Evolutionary conservation across 2,888 invertebrate species (phyloP), one percentile per base, ranked within the genome.

Genomic region (Ennomos fuscantarius): DNA sequence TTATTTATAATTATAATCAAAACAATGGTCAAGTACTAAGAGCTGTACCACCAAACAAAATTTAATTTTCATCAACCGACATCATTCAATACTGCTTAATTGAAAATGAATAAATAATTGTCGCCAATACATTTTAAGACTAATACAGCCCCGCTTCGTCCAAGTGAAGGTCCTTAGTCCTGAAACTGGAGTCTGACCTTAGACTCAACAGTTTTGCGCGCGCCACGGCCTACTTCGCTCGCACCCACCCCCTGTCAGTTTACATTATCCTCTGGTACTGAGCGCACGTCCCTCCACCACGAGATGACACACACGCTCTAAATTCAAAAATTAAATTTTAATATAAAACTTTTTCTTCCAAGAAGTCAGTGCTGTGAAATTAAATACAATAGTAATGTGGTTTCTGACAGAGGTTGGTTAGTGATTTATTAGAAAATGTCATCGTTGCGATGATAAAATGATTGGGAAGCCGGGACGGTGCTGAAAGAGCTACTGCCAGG

Each of bases 151-250:
- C 24, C 24, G 24, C 6, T 52, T 54, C 60, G 43, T 33, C 31
- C 24, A 37, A 48, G 24, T 31, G 8, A 8, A 37, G 41, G 33
- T 50, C 55, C 55, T 51, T 32, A 51, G 34, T 33, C 32, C 2
- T 61, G 24, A 32, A 24, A 24, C 24, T 24, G 24, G 40, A 52
- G 43, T 36, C 40, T 15, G 41, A 12, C 15, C n/a, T 8, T 35
- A 46, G 74, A 78, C 81, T 85, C 84, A 87, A 87, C 87, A 84
- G 83, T 86, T 88, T 89, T 89, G 90, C 90, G 90, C 90, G 87
- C 88, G 89, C 89, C 83, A 74, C 76, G 63, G 56, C 51, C 76
- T 70, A 73, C 65, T 74, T 75, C 77, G 72, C 73, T 74, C 62
- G 53, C 72, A 24, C 64, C 56, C 55, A 49, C 63, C 67, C 63